These are phyloP conservation scores for Diabrotica virgifera DNA, from an alignment of 1,140 invertebrate genomes.

Conservation along the genomic window DNA sequence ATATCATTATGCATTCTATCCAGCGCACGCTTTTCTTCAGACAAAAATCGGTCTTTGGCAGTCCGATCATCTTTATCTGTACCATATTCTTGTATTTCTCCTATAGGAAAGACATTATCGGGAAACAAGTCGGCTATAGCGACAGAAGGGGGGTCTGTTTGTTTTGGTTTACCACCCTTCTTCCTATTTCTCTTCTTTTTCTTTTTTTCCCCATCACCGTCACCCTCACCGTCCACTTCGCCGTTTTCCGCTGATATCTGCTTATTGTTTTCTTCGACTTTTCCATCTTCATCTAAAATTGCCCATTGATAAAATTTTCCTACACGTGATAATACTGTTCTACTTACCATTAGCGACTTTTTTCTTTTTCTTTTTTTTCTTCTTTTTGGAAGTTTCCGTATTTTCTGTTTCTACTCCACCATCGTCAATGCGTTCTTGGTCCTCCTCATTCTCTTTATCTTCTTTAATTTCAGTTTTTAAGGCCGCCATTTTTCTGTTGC, in stretches of 20 bases:
- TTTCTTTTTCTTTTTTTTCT: constrained; percentile 60
- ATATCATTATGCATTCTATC: constrained; percentile 83
- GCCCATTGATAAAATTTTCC: constrained; percentile 1
- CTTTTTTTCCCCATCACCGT: constrained; percentile 55
- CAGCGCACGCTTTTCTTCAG: constrained; percentile 85
- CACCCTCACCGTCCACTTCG: constrained; percentile 46
- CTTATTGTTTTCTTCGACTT: background rate
- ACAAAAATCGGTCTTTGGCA: constrained; percentile 82
- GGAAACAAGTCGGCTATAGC: constrained; percentile 83
- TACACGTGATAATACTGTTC: constrained; percentile 8
- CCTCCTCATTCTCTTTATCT: constrained; percentile 38
- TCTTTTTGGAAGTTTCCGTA: constrained; percentile 57
- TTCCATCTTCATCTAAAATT: constrained; percentile 7
- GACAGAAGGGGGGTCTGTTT: constrained; percentile 83
- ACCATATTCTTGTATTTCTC: constrained; percentile 76
- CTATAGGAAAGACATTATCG: constrained; percentile 75
- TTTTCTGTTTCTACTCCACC: constrained; percentile 42
- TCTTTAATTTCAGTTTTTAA: constrained; percentile 45
- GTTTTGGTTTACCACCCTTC: constrained; percentile 52
- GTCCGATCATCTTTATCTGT: constrained; percentile 73
- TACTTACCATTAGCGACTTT: constrained; percentile 43
- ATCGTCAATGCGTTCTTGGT: constrained; percentile 40
- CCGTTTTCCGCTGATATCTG: constrained; percentile 34
- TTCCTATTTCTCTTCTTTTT: constrained; percentile 57
- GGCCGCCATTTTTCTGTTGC: constrained; percentile 43